A percentile compares a stretch with the other conserved stretches of the same genome.
Conservation (phyloP, 2,113 vertebrate genomes). For the Calidris pugnax region DNA sequence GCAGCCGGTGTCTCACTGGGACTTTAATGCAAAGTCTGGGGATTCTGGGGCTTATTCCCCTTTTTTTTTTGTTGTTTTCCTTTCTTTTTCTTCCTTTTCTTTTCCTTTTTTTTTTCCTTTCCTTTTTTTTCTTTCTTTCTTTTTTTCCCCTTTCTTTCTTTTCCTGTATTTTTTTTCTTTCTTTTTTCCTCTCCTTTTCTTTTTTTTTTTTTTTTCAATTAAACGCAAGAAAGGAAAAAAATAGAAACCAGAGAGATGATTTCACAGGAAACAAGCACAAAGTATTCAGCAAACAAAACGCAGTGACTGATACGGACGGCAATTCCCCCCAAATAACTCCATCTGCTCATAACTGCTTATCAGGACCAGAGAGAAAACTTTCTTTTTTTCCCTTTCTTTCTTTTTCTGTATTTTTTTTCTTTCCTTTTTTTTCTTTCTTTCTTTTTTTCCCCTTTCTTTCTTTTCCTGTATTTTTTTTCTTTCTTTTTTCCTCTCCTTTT, state of each 20-base stretch:
- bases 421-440: no score
- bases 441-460: no score
- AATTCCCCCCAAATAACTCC: neutral
- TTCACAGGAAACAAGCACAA: neutral
- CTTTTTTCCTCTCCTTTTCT: neutral
- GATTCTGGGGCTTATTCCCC: neutral
- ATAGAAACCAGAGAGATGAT: accelerated
- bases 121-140: no score
- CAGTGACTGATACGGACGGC: accelerated
- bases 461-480: no score
- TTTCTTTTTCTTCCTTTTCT: accelerated
- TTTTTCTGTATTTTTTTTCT: no score
- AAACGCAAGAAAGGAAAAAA: no score
- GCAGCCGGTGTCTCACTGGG: accelerated
- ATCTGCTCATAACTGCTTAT: neutral
- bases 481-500: neutral
- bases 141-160: no score
- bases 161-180: no score
- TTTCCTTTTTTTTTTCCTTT: no score
- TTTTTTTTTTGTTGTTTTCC: neutral
- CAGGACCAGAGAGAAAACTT: neutral
- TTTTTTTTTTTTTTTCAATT: no score
- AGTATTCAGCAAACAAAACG: neutral
- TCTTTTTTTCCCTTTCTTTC: no score
- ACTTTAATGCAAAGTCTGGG: neutral